Evolutionary conservation across 2,113 vertebrate genomes (phyloP).

Genomic region (Collichthys lucidus): DNA sequence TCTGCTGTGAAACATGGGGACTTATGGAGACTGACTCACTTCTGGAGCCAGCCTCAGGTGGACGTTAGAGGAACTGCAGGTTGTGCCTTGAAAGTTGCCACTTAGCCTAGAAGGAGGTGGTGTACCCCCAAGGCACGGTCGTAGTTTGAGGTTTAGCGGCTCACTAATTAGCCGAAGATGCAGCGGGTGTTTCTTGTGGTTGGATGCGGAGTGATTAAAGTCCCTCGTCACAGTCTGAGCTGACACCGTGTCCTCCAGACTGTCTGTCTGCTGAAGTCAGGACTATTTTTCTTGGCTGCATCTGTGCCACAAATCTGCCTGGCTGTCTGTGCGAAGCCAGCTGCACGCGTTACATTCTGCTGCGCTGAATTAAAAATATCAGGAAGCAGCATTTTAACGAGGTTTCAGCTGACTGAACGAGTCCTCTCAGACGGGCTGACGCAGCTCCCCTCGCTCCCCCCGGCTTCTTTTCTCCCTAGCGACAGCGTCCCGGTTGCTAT

Average conservation of each 20-base stretch:
- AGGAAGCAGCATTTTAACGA: neutral
- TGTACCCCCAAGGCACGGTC: too few species aligned
- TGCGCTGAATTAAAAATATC: neutral
- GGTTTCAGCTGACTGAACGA: neutral
- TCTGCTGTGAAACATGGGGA: too few species aligned
- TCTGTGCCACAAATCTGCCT: neutral
- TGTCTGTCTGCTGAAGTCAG: neutral
- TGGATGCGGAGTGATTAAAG: too few species aligned
- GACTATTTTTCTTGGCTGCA: neutral
- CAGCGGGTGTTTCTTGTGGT: too few species aligned
- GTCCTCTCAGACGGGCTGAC: slow-evolving; percentile 1
- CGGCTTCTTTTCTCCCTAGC: slow-evolving; percentile 46
- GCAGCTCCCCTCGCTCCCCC: slow-evolving; percentile 33
- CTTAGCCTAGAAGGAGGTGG: too few species aligned
- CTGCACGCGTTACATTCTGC: neutral
- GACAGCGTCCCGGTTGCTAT: slow-evolving; percentile 69
- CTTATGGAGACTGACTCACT: too few species aligned
- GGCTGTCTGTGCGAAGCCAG: neutral
- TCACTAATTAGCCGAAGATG: too few species aligned
- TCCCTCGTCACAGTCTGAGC: too few species aligned
- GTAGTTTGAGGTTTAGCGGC: too few species aligned
- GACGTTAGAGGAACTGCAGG: too few species aligned
- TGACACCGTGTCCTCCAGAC: neutral
- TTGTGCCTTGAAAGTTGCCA: too few species aligned
- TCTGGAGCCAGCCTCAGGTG: too few species aligned